Evolutionary conservation across 2,797 vertebrate genomes (phyloP).

Genomic region (Smutsia temminckii): DNA sequence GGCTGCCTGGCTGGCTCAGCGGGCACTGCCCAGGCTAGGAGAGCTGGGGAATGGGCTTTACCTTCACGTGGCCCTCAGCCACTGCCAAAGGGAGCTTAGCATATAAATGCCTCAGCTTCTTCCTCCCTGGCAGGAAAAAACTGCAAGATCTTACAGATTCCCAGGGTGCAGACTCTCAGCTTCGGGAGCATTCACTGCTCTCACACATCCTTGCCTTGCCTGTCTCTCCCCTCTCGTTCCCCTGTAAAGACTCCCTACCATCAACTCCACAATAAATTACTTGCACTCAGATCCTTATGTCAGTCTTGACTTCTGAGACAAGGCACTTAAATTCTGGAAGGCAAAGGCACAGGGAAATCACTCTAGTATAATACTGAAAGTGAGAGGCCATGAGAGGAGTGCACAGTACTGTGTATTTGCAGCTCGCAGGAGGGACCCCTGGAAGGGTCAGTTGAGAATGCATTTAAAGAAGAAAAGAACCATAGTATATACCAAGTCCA

Average conservation of each 20-base stretch:
- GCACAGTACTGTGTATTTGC: background rate
- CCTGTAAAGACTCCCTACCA: background rate
- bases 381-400: background rate
- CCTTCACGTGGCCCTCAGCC: accelerated
- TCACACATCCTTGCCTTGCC: background rate
- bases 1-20: background rate
- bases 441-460: background rate
- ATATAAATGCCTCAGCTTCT: background rate
- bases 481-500: background rate
- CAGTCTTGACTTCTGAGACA: background rate
- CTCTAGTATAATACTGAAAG: background rate
- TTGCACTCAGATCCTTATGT: background rate
- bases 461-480: background rate
- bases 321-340: background rate
- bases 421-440: background rate
- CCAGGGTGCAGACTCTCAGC: background rate
- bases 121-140: background rate
- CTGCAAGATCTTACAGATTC: background rate
- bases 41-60: too few species aligned
- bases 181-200: background rate
- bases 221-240: background rate
- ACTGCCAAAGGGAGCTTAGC: background rate
- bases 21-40: background rate
- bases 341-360: background rate
- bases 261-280: background rate